Evolutionary conservation across 2,888 invertebrate genomes (phyloP), one percentile per base, ranked within the genome.

Genomic region (Acleris cristana): DNA sequence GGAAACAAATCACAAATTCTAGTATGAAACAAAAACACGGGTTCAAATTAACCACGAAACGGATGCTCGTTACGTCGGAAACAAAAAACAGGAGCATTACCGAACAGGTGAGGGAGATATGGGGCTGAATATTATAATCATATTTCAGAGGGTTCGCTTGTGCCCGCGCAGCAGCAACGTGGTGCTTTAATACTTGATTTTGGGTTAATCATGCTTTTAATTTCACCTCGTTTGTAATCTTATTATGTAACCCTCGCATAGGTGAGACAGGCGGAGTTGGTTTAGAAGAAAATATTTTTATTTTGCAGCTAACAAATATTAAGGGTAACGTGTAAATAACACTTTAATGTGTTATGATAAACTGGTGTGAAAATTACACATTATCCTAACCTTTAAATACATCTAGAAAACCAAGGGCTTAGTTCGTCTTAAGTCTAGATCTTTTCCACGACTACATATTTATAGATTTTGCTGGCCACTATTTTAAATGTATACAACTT

Each of bases 31-130:
- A 86, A 86, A 86, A 88, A 88, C 84, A 83, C 80, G 84, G 82
- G 86, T 87, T 84, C 84, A 87, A 89, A 90, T 89, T 90, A 90
- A 88, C 88, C 84, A 77, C 82, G 78, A 77, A 83, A 85, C 87
- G 88, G 89, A 88, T 82, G 87, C 88, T 89, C 87, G 88, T 90
- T 89, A 88, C 80, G 80, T 76, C 72, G 75, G 78, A 79, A 76
- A 84, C 75, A 83, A 85, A 86, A 85, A 82, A 82, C 79, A 79
- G 81, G 80, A 85, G 79, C 76, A 84, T 83, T 77, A 81, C 77
- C 76, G 81, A 84, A 83, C 86, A 86, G 83, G 86, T 85, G 82
- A 85, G 80, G 79, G 79, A 80, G 82, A 81, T 80, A 75, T 76
- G 70, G 77, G 77, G 73, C 76, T 80, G 79, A 81, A 80, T 79